A percentile compares a stretch with the other conserved stretches of the same genome.
These are phyloP conservation scores for Diarsia dahlii DNA, from an alignment of 2,888 invertebrate genomes.

Conservation along the genomic window DNA sequence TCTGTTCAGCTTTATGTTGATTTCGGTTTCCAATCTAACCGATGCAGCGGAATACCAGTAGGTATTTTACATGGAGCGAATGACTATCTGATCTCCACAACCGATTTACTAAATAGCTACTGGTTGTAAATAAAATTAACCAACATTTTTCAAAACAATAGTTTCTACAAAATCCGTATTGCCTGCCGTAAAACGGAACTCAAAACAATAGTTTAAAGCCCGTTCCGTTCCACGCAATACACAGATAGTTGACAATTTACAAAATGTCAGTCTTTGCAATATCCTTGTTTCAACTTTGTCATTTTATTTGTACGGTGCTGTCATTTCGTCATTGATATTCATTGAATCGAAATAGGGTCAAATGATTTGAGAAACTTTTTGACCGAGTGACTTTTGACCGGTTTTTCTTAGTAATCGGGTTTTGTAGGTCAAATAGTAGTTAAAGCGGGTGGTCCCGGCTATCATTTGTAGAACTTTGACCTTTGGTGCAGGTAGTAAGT, in stretches of 20 bases:
- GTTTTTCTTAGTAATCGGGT: not conserved
- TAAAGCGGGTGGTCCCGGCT: too few relatives aligned
- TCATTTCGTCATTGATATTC: conserved; percentile 28
- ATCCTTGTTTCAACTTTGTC: conserved; percentile 51
- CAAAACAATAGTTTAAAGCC: conserved; percentile 59
- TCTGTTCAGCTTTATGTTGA: not conserved
- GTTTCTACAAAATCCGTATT: not conserved
- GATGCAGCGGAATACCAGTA: not conserved
- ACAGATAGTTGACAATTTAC: conserved; percentile 42
- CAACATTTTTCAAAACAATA: conserved; percentile 20
- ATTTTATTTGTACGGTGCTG: conserved; percentile 14
- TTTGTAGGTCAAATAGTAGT: not conserved
- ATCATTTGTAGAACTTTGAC: too few relatives aligned
- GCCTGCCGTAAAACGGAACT: conserved; percentile 52
- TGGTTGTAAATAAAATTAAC: not conserved
- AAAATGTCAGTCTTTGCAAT: conserved; percentile 54
- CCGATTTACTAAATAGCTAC: not conserved
- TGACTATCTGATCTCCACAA: not conserved
- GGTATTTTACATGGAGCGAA: not conserved
- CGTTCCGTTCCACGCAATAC: conserved; percentile 60
- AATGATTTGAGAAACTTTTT: conserved; percentile 10
- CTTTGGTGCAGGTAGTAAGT: too few relatives aligned
- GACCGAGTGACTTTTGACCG: not conserved
- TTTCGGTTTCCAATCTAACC: not conserved
- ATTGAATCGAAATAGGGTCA: conserved; percentile 26